Evolutionary conservation across 2,888 invertebrate species (phyloP).

Genomic region (Dynastes maya): DNA sequence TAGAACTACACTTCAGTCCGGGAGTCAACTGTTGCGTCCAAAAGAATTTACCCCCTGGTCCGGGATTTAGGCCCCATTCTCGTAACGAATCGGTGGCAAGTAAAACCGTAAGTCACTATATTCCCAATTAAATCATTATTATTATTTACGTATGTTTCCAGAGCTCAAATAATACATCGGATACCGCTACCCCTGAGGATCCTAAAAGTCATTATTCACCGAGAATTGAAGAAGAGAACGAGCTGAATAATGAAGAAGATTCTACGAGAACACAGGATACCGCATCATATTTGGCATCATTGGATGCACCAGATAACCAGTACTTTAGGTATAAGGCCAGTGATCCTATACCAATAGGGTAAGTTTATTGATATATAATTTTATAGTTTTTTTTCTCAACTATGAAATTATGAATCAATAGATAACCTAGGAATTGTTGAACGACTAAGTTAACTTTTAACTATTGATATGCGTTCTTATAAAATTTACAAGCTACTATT

Average conservation of each 20-base stretch:
- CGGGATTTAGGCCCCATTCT: constrained; percentile 93
- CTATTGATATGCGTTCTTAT: too few species aligned
- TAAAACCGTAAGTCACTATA: constrained; percentile 73
- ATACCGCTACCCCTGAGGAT: constrained; percentile 72
- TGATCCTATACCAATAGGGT: constrained; percentile 86
- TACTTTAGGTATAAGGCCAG: constrained; percentile 73
- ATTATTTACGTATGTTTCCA: constrained; percentile 59
- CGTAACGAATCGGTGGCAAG: constrained; percentile 84
- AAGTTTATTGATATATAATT: constrained; percentile 59
- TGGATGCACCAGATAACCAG: constrained; percentile 48
- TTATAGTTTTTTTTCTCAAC: constrained; percentile 19
- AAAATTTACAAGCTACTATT: too few species aligned
- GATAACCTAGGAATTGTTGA: constrained; percentile 7
- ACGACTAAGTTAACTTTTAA: constrained; percentile 1
- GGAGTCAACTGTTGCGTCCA: constrained; percentile 97
- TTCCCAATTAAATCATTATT: background rate
- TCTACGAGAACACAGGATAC: constrained; percentile 22
- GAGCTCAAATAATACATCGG: constrained; percentile 79
- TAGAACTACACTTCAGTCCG: constrained; percentile 99
- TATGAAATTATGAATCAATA: constrained; percentile 38
- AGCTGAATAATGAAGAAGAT: constrained; percentile 66
- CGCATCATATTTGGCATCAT: constrained; percentile 33
- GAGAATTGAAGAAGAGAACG: constrained; percentile 84
- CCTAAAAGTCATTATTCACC: constrained; percentile 68
- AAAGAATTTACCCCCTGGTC: constrained; percentile 93